Evolutionary conservation across 2,797 vertebrate genomes (phyloP), one percentile per base, ranked within the genome.

Genomic region (Synaphobranchus kaupii): DNA sequence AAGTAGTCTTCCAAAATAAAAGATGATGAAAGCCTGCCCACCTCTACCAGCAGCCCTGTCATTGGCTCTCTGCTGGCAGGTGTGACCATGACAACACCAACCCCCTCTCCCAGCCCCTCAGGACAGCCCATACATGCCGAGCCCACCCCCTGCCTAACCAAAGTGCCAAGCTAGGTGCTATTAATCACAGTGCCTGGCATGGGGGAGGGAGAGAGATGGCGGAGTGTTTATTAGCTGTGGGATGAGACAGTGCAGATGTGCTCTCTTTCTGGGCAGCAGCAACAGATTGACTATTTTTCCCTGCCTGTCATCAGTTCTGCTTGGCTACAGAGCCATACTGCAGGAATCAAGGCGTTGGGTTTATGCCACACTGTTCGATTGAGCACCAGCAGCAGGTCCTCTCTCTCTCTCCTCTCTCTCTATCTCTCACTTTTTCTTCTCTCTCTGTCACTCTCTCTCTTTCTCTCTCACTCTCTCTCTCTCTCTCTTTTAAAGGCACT

Each of bases 281-380:
- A 92, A 90, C 89, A 92, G 92, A 92, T 89, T 91, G 92, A 90
- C 91, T 84, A 91, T 92, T 91, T 81, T 94, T 93, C 94, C 93
- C 90, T 92, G 91, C 88, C 83, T 92, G 89, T 90, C 93, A 91
- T 91, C 91, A 92, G 90, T 91, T 94, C 93, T 86, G 84, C 84
- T 92, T 92, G 78, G 44, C 89, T 92, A 90, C 92, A 90, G 94
- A n/a, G 47, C 78, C 91, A 92, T 93, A 92, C 84, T n/a, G 88
- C 9, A 90, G 90, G 90, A 94, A 93, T 93, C 93, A 93, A 93
- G 92, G 91, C 93, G 93, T 92, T 87, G 89, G 91, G 95, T 94
- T 92, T 90, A 93, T 91, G 92, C 90, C 92, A 92, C 90, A 91
- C 91, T 44, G 88, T 91, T 90, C 92, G 90, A 48, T 94, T 93